Base-by-base conservation (phyloP, 1,140 invertebrate genomes). In the Mamestra configurata region DNA sequence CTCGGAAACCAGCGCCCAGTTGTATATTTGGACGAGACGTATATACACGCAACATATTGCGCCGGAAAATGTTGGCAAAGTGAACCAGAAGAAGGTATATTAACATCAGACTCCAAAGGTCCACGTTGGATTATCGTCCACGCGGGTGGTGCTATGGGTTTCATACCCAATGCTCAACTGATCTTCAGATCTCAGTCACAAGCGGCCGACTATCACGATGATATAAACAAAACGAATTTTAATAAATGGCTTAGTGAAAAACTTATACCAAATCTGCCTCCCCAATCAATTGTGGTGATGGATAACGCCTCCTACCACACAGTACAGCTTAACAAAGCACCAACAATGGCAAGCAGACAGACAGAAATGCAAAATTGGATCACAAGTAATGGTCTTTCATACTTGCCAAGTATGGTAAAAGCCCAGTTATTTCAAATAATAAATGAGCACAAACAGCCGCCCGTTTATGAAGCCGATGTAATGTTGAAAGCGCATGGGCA, bases 171-270 rank as follows among this genome's bases (percentile, higher is more conserved):
- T 24, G 78, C 80, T 10, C 59, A 77, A 8, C 43, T 82, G 4
- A 66, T 71, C 20, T 83, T 82, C 46, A 86, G 79, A 75, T 51
- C 77, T 4, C 77, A 64, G 1, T 64, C 80, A 46, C 61, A 77
- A 77, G 53, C 79, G 18, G 81, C 73, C 4, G 82, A 84, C 35
- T 82, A 81, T 51, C 84, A 84, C 51, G 78, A 80, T 40, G 79
- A 85, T 24, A 88, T 88, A 86, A 84, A 88, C 71, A 73, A 35
- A 35, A 43, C 51, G 5, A 84, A 83, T 66, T 89, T 82, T 64
- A 53, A 71, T 22, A 83, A 85, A 64, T 87, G 85, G 85, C 13
- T 86, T 10, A 20, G 18, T 4, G 72, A 64, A 22, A 61, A 81
- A 59, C 70, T 82, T n/a, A n/a, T n/a, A n/a, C n/a, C n/a, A n/a